These are phyloP conservation scores for Idaea straminata DNA, from an alignment of 2,888 invertebrate species.

Conservation along the genomic window DNA sequence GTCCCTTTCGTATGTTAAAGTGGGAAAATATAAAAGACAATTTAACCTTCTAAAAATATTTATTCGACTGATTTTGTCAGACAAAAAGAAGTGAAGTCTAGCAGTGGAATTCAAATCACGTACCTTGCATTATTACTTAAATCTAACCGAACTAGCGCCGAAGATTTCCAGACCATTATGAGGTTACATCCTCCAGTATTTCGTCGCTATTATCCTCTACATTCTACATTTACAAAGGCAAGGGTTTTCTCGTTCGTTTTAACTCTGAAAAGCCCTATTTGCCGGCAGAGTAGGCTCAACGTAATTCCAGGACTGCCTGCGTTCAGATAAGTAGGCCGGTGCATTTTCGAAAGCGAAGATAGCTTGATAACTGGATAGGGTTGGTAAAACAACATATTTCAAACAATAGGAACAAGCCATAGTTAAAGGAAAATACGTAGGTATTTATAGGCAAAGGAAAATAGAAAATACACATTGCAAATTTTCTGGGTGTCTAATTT, in stretches of 20 bases:
- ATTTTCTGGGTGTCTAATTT: too few relatives aligned
- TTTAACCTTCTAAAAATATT: neutral
- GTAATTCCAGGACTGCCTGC: neutral
- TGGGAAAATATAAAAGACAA: too few relatives aligned
- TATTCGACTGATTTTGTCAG: too few relatives aligned
- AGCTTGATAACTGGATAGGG: neutral
- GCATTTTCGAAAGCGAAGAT: neutral
- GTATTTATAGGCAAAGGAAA: too few relatives aligned
- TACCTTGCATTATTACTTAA: neutral
- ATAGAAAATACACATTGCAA: too few relatives aligned
- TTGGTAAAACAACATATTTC: neutral
- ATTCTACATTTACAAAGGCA: neutral
- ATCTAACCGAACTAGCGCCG: neutral
- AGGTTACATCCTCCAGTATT: neutral
- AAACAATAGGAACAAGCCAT: too few relatives aligned
- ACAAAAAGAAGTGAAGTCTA: too few relatives aligned
- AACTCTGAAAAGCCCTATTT: neutral
- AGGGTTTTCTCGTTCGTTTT: neutral
- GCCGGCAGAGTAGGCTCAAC: neutral
- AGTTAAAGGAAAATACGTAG: too few relatives aligned
- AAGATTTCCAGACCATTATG: neutral
- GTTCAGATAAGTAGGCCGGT: neutral
- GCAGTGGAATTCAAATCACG: neutral
- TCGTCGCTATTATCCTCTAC: neutral
- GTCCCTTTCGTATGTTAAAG: too few relatives aligned